Evolutionary conservation across 2,888 invertebrate species (phyloP).

Genomic region (Gerosis bhagava): DNA sequence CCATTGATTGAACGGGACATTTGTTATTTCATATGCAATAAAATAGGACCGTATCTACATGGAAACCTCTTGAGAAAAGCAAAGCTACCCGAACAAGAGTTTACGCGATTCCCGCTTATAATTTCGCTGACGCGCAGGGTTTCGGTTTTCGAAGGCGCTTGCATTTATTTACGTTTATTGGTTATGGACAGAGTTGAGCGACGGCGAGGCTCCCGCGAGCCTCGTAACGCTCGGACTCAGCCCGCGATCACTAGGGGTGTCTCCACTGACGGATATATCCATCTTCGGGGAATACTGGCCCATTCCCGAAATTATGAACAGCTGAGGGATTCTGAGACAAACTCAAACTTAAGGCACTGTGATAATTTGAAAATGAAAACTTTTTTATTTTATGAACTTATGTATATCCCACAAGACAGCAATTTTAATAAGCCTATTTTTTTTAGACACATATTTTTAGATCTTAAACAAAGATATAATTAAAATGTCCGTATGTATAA

Average conservation of each 20-base stretch:
- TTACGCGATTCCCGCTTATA: slow-evolving; percentile 38
- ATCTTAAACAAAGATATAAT: no score
- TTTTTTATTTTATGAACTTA: no score
- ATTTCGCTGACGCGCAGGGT: slow-evolving; percentile 39
- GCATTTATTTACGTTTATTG: slow-evolving; percentile 78
- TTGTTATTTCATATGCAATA: slow-evolving; percentile 13
- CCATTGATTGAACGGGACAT: not conserved
- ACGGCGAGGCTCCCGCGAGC: slow-evolving; percentile 68
- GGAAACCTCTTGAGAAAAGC: slow-evolving; percentile 31
- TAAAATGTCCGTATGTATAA: no score
- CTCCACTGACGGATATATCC: slow-evolving; percentile 75
- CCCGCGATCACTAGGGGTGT: slow-evolving; percentile 55
- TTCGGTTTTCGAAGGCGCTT: slow-evolving; percentile 25
- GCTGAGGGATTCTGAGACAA: slow-evolving; percentile 33
- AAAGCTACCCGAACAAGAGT: slow-evolving; percentile 30
- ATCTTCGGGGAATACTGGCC: slow-evolving; percentile 62
- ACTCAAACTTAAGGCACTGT: slow-evolving; percentile 26
- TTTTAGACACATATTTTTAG: no score
- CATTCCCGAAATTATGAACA: slow-evolving; percentile 65
- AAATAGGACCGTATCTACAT: slow-evolving; percentile 5
- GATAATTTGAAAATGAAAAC: not conserved
- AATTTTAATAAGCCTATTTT: no score
- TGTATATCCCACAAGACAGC: no score
- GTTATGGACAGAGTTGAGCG: slow-evolving; percentile 78
- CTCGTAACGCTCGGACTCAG: slow-evolving; percentile 77